Evolutionary conservation across 2,888 invertebrate species (phyloP).

Genomic region (Temnothorax rugatulus): DNA sequence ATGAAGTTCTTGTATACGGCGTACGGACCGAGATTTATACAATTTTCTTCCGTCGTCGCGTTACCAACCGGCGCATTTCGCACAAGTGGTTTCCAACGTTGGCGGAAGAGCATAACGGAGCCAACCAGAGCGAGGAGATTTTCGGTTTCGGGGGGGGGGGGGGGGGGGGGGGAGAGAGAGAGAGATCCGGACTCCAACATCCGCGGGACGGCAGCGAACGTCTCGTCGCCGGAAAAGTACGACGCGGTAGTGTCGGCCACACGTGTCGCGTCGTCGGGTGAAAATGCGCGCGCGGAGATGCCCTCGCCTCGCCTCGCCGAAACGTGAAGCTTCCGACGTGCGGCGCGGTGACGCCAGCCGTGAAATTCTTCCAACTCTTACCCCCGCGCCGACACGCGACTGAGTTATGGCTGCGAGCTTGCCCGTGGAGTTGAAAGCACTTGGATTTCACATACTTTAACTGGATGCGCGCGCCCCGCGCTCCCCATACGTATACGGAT

Average conservation of each 20-base stretch:
- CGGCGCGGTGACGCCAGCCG: slow-evolving; percentile 64
- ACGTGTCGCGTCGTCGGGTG: slow-evolving; percentile 34
- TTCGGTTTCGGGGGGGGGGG: background rate
- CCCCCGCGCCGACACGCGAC: slow-evolving; percentile 43
- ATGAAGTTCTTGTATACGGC: background rate
- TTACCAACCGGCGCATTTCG: background rate
- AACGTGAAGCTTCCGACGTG: slow-evolving; percentile 56
- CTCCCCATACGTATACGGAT: slow-evolving; percentile 32
- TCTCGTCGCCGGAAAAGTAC: slow-evolving; percentile 27
- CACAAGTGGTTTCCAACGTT: slow-evolving; percentile 1
- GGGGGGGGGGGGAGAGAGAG: background rate
- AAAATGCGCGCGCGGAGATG: slow-evolving; percentile 14
- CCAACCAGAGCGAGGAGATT: slow-evolving; percentile 7
- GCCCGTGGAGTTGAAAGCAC: slow-evolving; percentile 69
- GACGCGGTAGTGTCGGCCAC: slow-evolving; percentile 25
- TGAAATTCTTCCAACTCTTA: slow-evolving; percentile 73
- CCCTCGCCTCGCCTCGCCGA: background rate
- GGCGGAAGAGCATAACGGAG: background rate
- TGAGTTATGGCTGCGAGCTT: slow-evolving; percentile 70
- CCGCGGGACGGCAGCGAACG: background rate
- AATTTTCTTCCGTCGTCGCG: background rate
- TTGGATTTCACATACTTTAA: slow-evolving; percentile 74
- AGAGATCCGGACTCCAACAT: background rate
- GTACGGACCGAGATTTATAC: background rate
- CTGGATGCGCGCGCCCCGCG: slow-evolving; percentile 55